Evolutionary conservation across 2,888 invertebrate species (phyloP), one percentile per base, ranked within the genome.

Genomic region (Choristoneura rosaceana): DNA sequence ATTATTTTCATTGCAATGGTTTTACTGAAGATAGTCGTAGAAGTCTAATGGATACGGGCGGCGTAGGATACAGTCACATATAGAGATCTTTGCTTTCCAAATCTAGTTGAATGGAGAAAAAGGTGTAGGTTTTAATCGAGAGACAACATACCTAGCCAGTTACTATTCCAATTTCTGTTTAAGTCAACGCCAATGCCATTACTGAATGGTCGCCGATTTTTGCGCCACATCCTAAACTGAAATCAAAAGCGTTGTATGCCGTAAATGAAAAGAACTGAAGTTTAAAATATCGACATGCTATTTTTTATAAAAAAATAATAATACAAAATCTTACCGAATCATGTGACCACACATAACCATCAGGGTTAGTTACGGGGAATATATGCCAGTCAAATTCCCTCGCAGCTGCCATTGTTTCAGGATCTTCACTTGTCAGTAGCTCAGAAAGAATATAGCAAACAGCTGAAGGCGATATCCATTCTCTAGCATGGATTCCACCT

Each of bases 341-440:
- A 70, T 96, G 96, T 0, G 96, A 96, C 90, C 95, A 96, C 58
- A 95, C 95, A 81, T 95, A 97, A 0, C 97, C 97, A 88, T 97
- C 97, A 43, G 97, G 97, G 84, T 97, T 97, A 10, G 96, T 94
- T 0, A 96, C 95, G 0, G 97, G 97, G 74, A 97, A 94, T 55
- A 97, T 94, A 81, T 97, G 96, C 96, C 96, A 97, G 80, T 97
- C 96, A 79, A 92, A 95, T 73, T 91, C 92, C n/a, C 90, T 88
- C 0, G 95, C 95, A 58, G 95, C 90, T 0, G 88, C 82, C 73
- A 86, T 87, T 0, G 94, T 85, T 5, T 93, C 91, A 0, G 84
- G 77, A 74, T 95, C 86, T 1, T 87, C 79, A 76, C 95, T 96
- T 15, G 95, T 95, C 60, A 96, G 78, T 4, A 96, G 85, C 77